Conservation (phyloP, 2,888 invertebrate species). For the Schizotus pectinicornis region DNA sequence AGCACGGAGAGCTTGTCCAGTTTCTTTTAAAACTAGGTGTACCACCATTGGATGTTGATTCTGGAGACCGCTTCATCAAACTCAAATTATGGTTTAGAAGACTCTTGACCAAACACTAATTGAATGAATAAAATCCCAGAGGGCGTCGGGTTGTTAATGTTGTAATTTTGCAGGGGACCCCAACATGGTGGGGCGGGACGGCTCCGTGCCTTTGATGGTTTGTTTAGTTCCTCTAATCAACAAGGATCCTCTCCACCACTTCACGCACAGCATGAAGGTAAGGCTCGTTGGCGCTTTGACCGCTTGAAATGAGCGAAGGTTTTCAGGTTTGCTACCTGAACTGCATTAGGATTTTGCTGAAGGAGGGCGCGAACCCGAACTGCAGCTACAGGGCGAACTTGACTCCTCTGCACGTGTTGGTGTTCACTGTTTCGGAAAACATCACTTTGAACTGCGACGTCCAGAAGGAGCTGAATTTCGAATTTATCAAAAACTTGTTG, state of each 20-base stretch:
- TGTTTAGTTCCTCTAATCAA: conserved; percentile 76
- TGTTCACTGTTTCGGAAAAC: conserved; percentile 74
- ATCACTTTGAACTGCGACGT: conserved; percentile 71
- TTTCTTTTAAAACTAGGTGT: too few relatives aligned
- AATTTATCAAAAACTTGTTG: conserved; percentile 73
- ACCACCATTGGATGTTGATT: too few relatives aligned
- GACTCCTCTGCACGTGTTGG: conserved; percentile 72
- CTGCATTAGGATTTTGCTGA: conserved; percentile 71
- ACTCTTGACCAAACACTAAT: too few relatives aligned
- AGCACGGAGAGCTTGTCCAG: too few relatives aligned
- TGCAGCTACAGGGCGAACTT: conserved; percentile 72
- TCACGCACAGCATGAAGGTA: conserved; percentile 77
- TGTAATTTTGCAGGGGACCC: conserved; percentile 62
- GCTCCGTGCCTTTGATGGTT: conserved; percentile 76
- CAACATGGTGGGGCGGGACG: conserved; percentile 74
- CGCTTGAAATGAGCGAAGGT: conserved; percentile 1
- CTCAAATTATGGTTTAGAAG: too few relatives aligned
- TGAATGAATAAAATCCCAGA: not conserved
- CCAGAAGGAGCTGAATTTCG: conserved; percentile 71
- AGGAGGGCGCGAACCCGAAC: conserved; percentile 76
- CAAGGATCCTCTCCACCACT: conserved; percentile 74
- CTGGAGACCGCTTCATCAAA: too few relatives aligned
- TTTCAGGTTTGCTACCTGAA: conserved; percentile 71
- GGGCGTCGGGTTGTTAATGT: not conserved
- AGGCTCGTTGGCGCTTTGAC: conserved; percentile 22